phyloP scores from a whole-genome alignment of 1,140 invertebrate genomes.

The Phocides pigmalion region DNA sequence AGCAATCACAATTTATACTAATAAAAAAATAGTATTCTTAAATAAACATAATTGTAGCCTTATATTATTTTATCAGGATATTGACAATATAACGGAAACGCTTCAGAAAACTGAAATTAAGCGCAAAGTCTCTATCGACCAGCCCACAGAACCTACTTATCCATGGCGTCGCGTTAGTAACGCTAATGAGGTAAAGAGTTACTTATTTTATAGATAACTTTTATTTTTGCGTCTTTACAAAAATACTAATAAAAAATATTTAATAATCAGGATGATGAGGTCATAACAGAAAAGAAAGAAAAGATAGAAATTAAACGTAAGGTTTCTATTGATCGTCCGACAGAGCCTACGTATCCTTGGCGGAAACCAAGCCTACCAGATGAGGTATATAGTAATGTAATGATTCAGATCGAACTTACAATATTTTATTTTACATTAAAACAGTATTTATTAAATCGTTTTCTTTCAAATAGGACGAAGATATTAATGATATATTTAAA shows the following conservation, averaged over 20 bases:
- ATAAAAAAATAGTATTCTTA: too few relatives aligned
- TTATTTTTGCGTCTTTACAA: too few relatives aligned
- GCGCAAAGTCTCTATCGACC: conserved; percentile 44
- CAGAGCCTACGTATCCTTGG: conserved; percentile 51
- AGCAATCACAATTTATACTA: too few relatives aligned
- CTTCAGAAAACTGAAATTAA: conserved; percentile 34
- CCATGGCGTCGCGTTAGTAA: conserved; percentile 50
- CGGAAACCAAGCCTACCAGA: conserved; percentile 42
- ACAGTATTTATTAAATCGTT: not conserved
- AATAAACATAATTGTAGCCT: too few relatives aligned
- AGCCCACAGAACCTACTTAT: conserved; percentile 45
- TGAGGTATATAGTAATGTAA: conserved; percentile 39
- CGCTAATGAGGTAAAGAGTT: conserved; percentile 33
- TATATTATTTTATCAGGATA: not conserved
- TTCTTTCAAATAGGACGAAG: conserved; percentile 17
- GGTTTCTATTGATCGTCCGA: conserved; percentile 44
- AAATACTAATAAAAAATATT: not conserved
- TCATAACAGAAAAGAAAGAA: conserved; percentile 36
- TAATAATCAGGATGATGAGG: conserved; percentile 38
- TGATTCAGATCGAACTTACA: not conserved
- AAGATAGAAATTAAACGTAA: conserved; percentile 37
- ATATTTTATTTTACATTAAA: conserved; percentile 6
- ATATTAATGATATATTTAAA: conserved; percentile 27
- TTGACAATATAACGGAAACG: conserved; percentile 21
- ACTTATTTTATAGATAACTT: too few relatives aligned